Conservation (phyloP, 2,888 invertebrate genomes). For the Eilema caniola region DNA sequence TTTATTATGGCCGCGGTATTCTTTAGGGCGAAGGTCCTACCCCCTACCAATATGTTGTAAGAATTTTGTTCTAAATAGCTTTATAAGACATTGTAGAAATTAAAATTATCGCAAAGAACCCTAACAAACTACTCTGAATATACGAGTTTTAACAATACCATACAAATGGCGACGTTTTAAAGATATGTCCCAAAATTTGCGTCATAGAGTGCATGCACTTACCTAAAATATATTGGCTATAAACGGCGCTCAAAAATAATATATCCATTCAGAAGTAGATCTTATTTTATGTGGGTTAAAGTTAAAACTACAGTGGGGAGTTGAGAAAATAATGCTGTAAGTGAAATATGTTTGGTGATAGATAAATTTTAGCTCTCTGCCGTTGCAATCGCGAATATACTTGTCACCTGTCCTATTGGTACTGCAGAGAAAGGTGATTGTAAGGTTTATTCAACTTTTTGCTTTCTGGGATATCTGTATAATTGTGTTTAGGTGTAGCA, state of each 20-base stretch:
- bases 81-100: no score
- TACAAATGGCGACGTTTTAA: slow-evolving; percentile 37
- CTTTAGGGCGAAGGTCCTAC: no score
- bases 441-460: not conserved
- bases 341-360: slow-evolving; percentile 63
- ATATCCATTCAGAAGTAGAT: slow-evolving; percentile 40
- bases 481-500: no score
- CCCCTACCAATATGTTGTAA: no score
- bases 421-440: slow-evolving; percentile 22
- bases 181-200: slow-evolving; percentile 68
- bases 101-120: no score
- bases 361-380: slow-evolving; percentile 62
- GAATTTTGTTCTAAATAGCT: no score
- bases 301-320: slow-evolving; percentile 40
- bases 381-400: slow-evolving; percentile 65
- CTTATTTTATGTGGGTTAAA: slow-evolving; percentile 37
- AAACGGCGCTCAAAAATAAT: slow-evolving; percentile 57
- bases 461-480: no score
- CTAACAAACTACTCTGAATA: not conserved
- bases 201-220: slow-evolving; percentile 68
- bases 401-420: slow-evolving; percentile 46
- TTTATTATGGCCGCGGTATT: no score
- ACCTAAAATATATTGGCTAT: slow-evolving; percentile 72
- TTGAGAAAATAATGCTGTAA: slow-evolving; percentile 58
- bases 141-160: slow-evolving; percentile 24